Evolutionary conservation across 2,113 vertebrate species (phyloP), one percentile per base, ranked within the genome.

Genomic region (Ranitomeya imitator): DNA sequence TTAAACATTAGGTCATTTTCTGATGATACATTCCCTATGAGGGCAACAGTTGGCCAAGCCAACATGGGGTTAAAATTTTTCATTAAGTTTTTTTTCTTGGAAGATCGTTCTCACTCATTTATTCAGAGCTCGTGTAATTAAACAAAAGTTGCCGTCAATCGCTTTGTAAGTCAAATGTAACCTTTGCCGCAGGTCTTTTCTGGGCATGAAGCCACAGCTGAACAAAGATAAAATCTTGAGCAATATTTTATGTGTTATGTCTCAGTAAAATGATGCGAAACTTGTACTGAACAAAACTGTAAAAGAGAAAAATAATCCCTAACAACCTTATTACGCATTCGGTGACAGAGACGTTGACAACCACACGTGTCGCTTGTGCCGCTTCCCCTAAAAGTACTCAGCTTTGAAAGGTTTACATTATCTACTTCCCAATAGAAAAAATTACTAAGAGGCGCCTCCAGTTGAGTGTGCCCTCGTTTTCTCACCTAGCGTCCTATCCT

Each of bases 191-290:
- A 54, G 76, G 76, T 78, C 11, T 8, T 78, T 21, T 78, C 51
- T 7, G 18, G 76, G 76, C 76, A 54, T n/a, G 45, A 54, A 78
- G 76, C 76, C 76, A 78, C 18, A n/a, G 2, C 10, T 45, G 45
- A 78, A 51, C 14, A 8, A 19, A 8, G 15, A 78, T 54, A 78
- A 54, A 10, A 78, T 78, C 76, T 78, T 54, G 51, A 78, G 76
- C 76, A 52, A 78, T 45, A 78, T 54, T 78, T 78, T n/a, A 54
- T 78, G 76, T 77, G 31, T 78, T 54, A 54, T 54, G 76, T n/a
- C 51, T n/a, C 19, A 78, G 69, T 37, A 78, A 5, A 52, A 78
- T 12, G n/a, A 78, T 52, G 16, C 18, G 18, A 78, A n/a, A 78
- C 76, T 78, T 54, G 76, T 54, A 78, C 9, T 78, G 18, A 54